phyloP scores from a whole-genome alignment of 2,888 invertebrate species.

The Thereva unica region DNA sequence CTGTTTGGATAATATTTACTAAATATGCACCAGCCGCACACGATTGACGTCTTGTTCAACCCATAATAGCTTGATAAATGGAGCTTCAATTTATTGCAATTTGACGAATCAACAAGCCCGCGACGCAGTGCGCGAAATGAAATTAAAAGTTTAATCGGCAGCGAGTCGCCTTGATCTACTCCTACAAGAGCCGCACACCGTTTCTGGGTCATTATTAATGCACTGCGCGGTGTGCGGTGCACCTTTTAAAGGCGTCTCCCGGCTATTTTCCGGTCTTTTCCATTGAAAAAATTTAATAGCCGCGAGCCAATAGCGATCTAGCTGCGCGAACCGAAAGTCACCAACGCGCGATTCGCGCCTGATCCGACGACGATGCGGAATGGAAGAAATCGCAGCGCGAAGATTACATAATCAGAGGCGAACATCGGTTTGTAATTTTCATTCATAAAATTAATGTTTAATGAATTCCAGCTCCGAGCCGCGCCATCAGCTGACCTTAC shows the following conservation, averaged over 20 bases:
- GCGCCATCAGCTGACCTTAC: slow-evolving; percentile 16
- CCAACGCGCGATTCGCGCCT: background rate
- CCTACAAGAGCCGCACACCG: slow-evolving; percentile 20
- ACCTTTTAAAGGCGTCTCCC: slow-evolving; percentile 14
- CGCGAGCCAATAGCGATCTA: background rate
- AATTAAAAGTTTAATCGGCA: no score
- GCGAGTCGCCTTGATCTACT: slow-evolving; percentile 35
- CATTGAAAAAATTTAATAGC: slow-evolving; percentile 1
- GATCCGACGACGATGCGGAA: background rate
- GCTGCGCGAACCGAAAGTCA: no score
- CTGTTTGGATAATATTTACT: no score
- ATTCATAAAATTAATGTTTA: slow-evolving; percentile 38
- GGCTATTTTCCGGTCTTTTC: slow-evolving; percentile 16
- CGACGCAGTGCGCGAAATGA: no score
- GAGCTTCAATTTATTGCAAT: no score
- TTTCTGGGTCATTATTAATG: slow-evolving; percentile 18
- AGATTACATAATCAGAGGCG: slow-evolving; percentile 23
- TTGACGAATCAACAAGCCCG: no score
- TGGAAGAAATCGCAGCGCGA: background rate
- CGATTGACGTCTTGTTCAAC: no score
- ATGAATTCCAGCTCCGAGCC: slow-evolving; percentile 22
- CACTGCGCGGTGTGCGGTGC: slow-evolving; percentile 12
- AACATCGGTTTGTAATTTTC: slow-evolving; percentile 39
- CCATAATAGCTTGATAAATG: no score
- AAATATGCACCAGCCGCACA: no score